Evolutionary conservation across 2,113 vertebrate species (phyloP), one percentile per base, ranked within the genome.

Genomic region (Chrysemys picta): DNA sequence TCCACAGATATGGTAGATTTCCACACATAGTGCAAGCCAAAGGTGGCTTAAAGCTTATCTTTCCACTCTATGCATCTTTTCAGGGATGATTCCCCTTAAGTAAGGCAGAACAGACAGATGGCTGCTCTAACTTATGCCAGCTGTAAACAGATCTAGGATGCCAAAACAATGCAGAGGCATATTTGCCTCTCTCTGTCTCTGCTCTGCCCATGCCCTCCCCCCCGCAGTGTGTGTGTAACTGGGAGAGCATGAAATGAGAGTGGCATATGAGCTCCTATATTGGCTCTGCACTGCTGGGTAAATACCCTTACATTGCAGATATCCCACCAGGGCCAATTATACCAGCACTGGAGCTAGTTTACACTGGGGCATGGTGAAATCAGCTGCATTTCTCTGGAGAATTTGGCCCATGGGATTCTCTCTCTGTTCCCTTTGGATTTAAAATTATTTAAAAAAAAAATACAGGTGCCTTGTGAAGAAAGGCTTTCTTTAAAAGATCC

Each of bases 1-100:
- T 76, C 49, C 2, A 0, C 0, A 0, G n/a, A 0, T 14, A 38
- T 13, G 8, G 50, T 35, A 38, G 1, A 49, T 42, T 31, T 89
- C 9, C 24, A 45, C 19, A 76, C 38, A 10, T 45, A 65, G 24
- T 2, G 19, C 11, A n/a, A 21, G 35, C 16, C 19, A 69, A n/a
- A 69, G 13, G 62, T 69, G 69, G 0, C 0, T 21, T 47, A 35
- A 35, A 84, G 11, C 2, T 38, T 1, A 0, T 69, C 89, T 81
- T 88, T 31, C 42, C 29, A 10, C 75, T 82, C 35, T 38, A 35
- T 29, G 3, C 38, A 17, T 42, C 38, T n/a, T 45, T 0, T 0
- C 5, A 22, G 78, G n/a, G 42, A 57, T 35, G 81, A 89, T 65
- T 29, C 14, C 53, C 53, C 42, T n/a, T 38, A 57, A 57, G 7